Base-by-base conservation (phyloP, 2,113 vertebrate species). In the Regulus satrapa region DNA sequence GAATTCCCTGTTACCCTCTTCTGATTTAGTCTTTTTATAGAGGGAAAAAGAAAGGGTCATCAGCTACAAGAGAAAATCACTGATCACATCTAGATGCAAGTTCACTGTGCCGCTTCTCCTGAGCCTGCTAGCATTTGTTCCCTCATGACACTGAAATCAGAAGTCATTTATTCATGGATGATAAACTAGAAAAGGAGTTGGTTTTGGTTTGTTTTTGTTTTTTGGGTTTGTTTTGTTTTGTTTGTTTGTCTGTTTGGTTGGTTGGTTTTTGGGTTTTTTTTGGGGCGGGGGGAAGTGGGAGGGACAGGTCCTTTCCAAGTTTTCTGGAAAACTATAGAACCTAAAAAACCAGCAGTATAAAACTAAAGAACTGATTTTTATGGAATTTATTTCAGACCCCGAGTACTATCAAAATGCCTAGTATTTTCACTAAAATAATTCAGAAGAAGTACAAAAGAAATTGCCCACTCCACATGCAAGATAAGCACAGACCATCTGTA, bases 61-160 rank as follows among this genome's bases (percentile, higher is more conserved):
- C 59, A 77, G n/a, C 59, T 71, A 34, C 21, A 85, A 63, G 72
- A 69, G 29, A 59, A 94, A 91, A 87, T 74, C 76, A 62, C 72
- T 43, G 72, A 69, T 86, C 56, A 48, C 32, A 94, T 58, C n/a
- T 28, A 46, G 89, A 63, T 12, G 6, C 18, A 59, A 32, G 66
- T 66, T 87, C 1, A 0, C 46, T 71, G 18, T 46, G 23, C n/a
- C 0, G 0, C 45, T 94, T 83, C 49, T 49, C 55, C 66, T 62
- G 41, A 54, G 32, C n/a, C 55, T 77, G 25, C 15, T 41, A 11
- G 36, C 38, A 29, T 69, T 71, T 86, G 19, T 26, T 84, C 29
- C 15, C 38, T 72, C 12, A 4, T 31, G 34, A 80, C 31, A 26
- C 23, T 38, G 19, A 84, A 77, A 66, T 86, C 63, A 92, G 28